Base-by-base conservation (phyloP, 1,140 invertebrate species). In the Drosophila micromelanica region DNA sequence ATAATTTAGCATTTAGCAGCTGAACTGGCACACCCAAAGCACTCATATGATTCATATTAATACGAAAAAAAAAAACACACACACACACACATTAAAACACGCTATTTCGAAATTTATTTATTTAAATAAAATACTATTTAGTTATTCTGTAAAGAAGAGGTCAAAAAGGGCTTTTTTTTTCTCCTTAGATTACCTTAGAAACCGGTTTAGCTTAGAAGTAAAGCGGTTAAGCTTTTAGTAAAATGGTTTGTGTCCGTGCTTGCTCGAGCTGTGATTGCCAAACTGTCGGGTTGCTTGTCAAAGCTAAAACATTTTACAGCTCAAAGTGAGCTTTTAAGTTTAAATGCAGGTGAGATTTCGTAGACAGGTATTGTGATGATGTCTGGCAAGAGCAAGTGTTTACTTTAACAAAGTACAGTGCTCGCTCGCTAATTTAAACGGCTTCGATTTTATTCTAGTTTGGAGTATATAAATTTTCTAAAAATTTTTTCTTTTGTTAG, bases 121-220 rank as follows among this genome's bases (percentile, higher is more conserved):
- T 43, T 56, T 15, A 11, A 40, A 17, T 30, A 32, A 12, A 40
- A 17, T 30, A 32, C 6, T 17, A 17, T 32, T 32, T 0, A 17
- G 5, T 8, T 43, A 15, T 17, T 57, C 23, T 32, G n/a, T 27
- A 30, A 27, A 6, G 9, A 7, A 43, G 45, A 45, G 38, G 54
- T 56, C 38, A 30, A 8, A 11, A 8, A 45, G 9, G 7, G 13
- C 17, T 56, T 45, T 9, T 1, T 17, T 57, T 7, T 17, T 57
- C 32, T n/a, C 8, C 1, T 20, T 4, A 51, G 49, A 68, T 55
- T 23, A 3, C n/a, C n/a, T n/a, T n/a, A 3, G 2, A 69, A 61
- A 54, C 65, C 56, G 55, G 64, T 68, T 68, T n/a, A 15, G 7
- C 3, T 45, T 15, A 45, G 3, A 37, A 30, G 43, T 46, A n/a